Base-by-base conservation (phyloP, 2,797 vertebrate genomes). In the Schizopygopsis malacanthus region DNA sequence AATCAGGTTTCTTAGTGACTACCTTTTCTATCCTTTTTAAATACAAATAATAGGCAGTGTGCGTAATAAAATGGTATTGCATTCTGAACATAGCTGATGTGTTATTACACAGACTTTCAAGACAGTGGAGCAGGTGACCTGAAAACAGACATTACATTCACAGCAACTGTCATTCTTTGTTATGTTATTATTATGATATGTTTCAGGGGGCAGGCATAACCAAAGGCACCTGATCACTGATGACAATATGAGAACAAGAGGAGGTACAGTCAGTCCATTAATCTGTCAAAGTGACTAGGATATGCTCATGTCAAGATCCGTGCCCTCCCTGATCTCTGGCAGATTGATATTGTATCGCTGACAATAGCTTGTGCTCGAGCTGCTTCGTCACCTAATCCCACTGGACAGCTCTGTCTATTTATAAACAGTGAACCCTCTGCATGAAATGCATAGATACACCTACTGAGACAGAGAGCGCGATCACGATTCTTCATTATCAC, bases 361-460 rank as follows among this genome's bases (percentile, higher is more conserved):
- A 92, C 91, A 93, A 89, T 33, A 43, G 79, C 61, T 50, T 39
- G 59, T 63, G 81, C 79, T 28, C 89, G 81, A 90, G 89, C 91
- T 80, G 87, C 88, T 85, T 89, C 79, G 89, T 86, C 86, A 63
- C 87, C 59, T 95, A 92, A 95, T 93, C 89, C 41, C 89, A 92
- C 76, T 88, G 84, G 94, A 95, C 94, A 94, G 91, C 89, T 86
- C 81, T 45, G 85, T 91, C 92, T 89, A 90, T 92, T 92, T 92
- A 87, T 89, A 89, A 87, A 84, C 71, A 72, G 65, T 52, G 75
- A 67, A 82, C 79, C 67, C 9, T 50, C 82, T 79, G 81, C 75
- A 86, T 88, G 85, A 85, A 84, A 86, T 87, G 47, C 50, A 79
- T 28, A 84, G 73, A 87, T 85, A 88, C 88, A 59, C 86, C 88